Conservation (phyloP, 2,797 vertebrate genomes). For the Neosilurus hyrtlii region DNA sequence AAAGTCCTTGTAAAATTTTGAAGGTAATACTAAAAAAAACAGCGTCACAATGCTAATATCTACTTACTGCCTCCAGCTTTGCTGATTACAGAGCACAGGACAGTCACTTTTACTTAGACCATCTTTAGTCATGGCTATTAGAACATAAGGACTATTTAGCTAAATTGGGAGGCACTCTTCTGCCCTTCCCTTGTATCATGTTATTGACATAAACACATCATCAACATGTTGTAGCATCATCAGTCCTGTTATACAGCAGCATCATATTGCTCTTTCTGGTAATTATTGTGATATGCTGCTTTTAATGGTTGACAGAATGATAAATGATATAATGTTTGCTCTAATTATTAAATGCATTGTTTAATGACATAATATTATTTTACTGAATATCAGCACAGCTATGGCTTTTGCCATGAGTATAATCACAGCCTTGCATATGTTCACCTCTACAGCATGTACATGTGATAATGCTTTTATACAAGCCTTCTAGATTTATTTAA, state of each 20-base stretch:
- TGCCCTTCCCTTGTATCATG: background rate
- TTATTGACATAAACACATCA: background rate
- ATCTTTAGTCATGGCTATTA: background rate
- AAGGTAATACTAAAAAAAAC: background rate
- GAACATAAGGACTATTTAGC: background rate
- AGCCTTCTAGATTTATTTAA: background rate
- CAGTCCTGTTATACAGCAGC: background rate
- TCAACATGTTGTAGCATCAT: background rate
- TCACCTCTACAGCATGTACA: background rate
- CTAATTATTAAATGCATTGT: background rate
- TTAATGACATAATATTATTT: background rate
- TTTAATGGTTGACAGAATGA: background rate
- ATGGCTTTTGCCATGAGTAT: background rate
- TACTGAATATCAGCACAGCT: background rate
- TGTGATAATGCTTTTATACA: background rate
- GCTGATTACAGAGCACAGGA: background rate
- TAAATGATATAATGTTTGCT: background rate
- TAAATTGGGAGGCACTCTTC: background rate
- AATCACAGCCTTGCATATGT: background rate
- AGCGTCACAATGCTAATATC: constrained; percentile 10
- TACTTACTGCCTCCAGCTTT: background rate
- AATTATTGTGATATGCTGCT: too few species aligned
- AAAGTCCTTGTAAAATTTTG: background rate
- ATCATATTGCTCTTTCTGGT: background rate
- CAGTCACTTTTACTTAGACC: background rate